Percentiles rank a stretch among this genome's conserved stretches.
phyloP scores from a whole-genome alignment of 2,888 invertebrate genomes.

The Agrotis puta region DNA sequence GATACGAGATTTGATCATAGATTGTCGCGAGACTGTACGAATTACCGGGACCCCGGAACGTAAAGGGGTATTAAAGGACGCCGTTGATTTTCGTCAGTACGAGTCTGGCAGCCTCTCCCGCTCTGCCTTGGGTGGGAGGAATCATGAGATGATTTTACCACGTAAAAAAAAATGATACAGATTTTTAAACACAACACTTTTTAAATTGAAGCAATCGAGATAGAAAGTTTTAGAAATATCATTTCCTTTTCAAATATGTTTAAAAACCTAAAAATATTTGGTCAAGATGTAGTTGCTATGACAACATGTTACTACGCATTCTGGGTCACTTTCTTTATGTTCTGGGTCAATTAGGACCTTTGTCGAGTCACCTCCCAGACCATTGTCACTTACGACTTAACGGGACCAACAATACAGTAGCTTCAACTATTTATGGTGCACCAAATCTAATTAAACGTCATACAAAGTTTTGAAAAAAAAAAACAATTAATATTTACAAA shows the following conservation, averaged over 20 bases:
- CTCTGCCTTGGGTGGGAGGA: too few species aligned
- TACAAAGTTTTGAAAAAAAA: too few species aligned
- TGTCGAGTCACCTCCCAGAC: conserved; percentile 63
- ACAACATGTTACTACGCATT: conserved; percentile 12
- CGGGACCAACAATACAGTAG: conserved; percentile 63
- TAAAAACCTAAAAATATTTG: conserved; percentile 19
- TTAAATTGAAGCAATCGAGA: not conserved
- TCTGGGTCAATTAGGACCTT: conserved; percentile 77
- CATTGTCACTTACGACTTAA: conserved; percentile 67
- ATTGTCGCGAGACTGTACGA: too few species aligned
- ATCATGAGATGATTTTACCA: too few species aligned
- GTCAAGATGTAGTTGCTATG: conserved; percentile 22
- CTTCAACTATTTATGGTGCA: conserved; percentile 46
- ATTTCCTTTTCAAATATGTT: conserved; percentile 8
- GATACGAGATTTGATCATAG: too few species aligned
- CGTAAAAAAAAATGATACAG: too few species aligned
- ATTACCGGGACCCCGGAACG: too few species aligned
- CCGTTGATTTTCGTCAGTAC: too few species aligned
- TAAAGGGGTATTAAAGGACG: too few species aligned
- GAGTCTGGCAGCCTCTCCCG: too few species aligned
- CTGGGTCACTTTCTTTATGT: conserved; percentile 67
- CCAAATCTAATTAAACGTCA: too few species aligned
- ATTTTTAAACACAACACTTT: not conserved
- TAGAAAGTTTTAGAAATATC: not conserved
- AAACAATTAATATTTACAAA: too few species aligned